Evolutionary conservation across 2,888 invertebrate species (phyloP), one percentile per base, ranked within the genome.

Genomic region (Eupithecia subfuscata): DNA sequence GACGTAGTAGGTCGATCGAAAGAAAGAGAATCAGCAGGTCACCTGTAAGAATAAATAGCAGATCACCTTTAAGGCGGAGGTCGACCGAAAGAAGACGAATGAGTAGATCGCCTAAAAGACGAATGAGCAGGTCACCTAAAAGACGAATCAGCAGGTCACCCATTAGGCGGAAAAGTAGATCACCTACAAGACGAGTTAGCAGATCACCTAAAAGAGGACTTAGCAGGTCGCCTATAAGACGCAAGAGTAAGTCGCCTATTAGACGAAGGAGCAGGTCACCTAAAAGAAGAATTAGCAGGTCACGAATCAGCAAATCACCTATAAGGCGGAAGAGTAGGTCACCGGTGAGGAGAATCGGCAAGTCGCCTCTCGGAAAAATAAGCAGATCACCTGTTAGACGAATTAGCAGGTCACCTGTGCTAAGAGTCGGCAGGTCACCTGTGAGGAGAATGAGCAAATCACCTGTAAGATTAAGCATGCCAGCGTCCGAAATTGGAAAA

Each of bases 211-310:
- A 48, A 48, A 48, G 48, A 48, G 12, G 43, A 43, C 14, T 43
- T 43, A 64, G 64, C 34, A 64, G 18, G 34, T 64, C 64, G 9
- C 64, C 64, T 64, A 1, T 64, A 18, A 34, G 18, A 52, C 52
- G 52, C 25, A 30, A 12, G 25, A 30, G 64, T 34, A 64, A 6
- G 18, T 65, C 65, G 4, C 34, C 37, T 30, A 9, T 18, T 18
- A 65, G 34, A 18, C 37, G 56, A 56, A 56, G 56, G 22, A 56
- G 56, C 22, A 56, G 56, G 56, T 56, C 56, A 22, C 22, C 56
- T 56, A 56, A 56, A 56, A 56, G 56, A 56, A 3, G 56, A 56
- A 56, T 56, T n/a, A 56, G 22, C 56, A 56, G 16, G 56, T 56
- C 56, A 56, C 16, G 45, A 45, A 16, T 45, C 16, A 45, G 45